These are phyloP conservation scores for Graphium colonna DNA, from an alignment of 2,888 invertebrate genomes.

Conservation along the genomic window DNA sequence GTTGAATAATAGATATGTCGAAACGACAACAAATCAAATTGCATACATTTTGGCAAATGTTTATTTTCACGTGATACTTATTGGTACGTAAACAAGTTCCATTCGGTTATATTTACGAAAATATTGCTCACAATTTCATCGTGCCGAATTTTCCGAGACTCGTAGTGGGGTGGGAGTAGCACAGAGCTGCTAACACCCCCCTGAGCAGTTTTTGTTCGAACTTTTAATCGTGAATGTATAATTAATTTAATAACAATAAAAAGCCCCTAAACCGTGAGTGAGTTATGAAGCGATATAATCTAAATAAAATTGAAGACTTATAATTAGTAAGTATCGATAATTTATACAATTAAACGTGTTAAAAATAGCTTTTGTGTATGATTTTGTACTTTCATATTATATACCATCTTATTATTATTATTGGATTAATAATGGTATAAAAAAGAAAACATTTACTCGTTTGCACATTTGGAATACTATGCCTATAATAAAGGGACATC, in stretches of 20 bases:
- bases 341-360: too few species aligned
- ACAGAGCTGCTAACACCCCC: conserved; percentile 49
- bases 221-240: background rate
- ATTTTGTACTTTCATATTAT: too few species aligned
- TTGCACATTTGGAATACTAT: too few species aligned
- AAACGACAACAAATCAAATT: background rate
- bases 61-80: conserved; percentile 49
- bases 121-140: conserved; percentile 74
- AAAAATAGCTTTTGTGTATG: too few species aligned
- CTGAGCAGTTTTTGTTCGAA: background rate
- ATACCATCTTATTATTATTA: too few species aligned
- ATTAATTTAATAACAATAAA: background rate
- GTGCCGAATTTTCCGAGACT: conserved; percentile 68
- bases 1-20: background rate
- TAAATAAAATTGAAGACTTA: too few species aligned
- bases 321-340: too few species aligned
- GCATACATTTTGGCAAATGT: conserved; percentile 37
- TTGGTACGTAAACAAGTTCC: conserved; percentile 59
- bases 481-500: too few species aligned
- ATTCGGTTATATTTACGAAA: conserved; percentile 75
- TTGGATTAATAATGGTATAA: too few species aligned
- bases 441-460: too few species aligned
- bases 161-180: conserved; percentile 38
- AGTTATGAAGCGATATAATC: too few species aligned
- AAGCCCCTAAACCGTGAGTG: background rate